Evolutionary conservation across 2,888 invertebrate genomes (phyloP), one percentile per base, ranked within the genome.

Genomic region (Lithophane socia): DNA sequence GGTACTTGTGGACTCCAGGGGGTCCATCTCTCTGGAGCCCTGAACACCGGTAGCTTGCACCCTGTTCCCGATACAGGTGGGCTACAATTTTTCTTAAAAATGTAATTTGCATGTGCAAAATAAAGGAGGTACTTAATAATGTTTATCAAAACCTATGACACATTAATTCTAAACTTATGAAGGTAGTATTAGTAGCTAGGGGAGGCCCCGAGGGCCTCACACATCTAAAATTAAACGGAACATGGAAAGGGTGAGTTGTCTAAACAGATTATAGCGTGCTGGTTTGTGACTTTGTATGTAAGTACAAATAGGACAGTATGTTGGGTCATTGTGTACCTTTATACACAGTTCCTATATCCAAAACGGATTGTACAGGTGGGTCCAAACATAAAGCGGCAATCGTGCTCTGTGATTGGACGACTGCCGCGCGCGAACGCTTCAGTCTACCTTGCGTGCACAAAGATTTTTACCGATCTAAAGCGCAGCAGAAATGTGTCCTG

Each of bases 141-240:
- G n/a, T n/a, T 72, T 66, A 52, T 13, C 13, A 21, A 54, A 69
- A 49, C 13, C 12, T 69, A 29, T 56, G 16, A 73, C 21, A 29
- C 42, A 5, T 42, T 49, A 49, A 68, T 60, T 58, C 13, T 56
- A 67, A 58, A 54, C n/a, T 24, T 42, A 64, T 75, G 42, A 24
- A 58, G 13, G 21, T 9, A 37, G 44, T 29, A 54, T 24, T n/a
- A 4, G 47, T 47, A 3, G 10, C 12, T 2, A 37, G 3, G 56
- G 29, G 9, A 37, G 10, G 4, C n/a, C 47, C 21, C 18, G 13
- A 49, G 16, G 80, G 52, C n/a, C 58, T 37, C 29, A 63, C 61
- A 44, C 47, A 54, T 81, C 71, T 75, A 72, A 81, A 80, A 68
- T 72, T 80, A 81, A 54, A 56, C 76, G 13, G 68, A 47, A n/a